Conservation (phyloP, 2,797 vertebrate species). For the Oryzias sinensis region DNA sequence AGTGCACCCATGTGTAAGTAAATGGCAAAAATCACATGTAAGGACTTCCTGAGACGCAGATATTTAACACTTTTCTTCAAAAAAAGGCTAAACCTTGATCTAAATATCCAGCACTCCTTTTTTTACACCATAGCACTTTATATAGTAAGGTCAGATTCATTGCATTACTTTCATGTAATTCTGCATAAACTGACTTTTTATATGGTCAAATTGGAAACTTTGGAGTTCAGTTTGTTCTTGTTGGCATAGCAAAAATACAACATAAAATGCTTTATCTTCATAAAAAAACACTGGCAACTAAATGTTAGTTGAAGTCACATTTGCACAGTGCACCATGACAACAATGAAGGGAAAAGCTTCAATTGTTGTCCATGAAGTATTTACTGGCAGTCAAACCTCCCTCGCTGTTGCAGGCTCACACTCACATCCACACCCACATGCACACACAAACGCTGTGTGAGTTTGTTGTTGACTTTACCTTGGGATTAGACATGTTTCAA, state of each 20-base stretch:
- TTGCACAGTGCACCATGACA: constrained; percentile 34
- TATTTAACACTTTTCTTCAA: constrained; percentile 43
- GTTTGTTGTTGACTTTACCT: constrained; percentile 47
- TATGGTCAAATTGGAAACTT: constrained; percentile 38
- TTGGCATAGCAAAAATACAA: constrained; percentile 17
- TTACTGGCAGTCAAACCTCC: constrained; percentile 41
- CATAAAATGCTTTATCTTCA: constrained; percentile 43
- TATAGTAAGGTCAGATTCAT: background rate
- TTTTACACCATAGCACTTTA: background rate
- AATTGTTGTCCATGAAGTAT: constrained; percentile 62
- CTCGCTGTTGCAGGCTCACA: constrained; percentile 5
- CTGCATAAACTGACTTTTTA: constrained; percentile 15
- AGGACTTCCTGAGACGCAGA: constrained; percentile 27
- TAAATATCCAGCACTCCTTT: background rate
- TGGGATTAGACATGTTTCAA: constrained; percentile 63
- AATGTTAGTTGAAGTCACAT: constrained; percentile 35
- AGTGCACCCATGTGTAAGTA: constrained; percentile 25
- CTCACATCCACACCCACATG: constrained; percentile 12
- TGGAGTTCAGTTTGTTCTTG: constrained; percentile 42
- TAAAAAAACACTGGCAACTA: constrained; percentile 28
- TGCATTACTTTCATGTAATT: constrained; percentile 11
- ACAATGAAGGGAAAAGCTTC: constrained; percentile 64
- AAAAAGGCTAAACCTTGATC: background rate
- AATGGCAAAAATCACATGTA: constrained; percentile 42
- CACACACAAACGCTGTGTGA: background rate